These are phyloP conservation scores for Tigriopus japonicus DNA, from an alignment of 1,140 invertebrate genomes.

Conservation along the genomic window DNA sequence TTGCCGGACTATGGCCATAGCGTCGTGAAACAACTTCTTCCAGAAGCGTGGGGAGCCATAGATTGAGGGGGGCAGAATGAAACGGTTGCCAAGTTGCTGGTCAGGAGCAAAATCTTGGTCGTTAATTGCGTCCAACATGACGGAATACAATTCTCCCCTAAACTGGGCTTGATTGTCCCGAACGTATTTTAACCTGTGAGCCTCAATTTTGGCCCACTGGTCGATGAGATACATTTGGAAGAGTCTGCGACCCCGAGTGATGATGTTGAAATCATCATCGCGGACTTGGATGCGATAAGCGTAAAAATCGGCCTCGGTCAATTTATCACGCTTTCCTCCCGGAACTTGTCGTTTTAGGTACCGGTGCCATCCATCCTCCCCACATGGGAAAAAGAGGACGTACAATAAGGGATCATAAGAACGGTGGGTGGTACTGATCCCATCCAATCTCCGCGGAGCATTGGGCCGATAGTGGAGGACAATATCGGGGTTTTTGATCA, in stretches of 20 bases:
- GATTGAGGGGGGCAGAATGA: not conserved
- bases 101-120: not conserved
- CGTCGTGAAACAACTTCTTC: constrained; percentile 14
- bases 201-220: constrained; percentile 13
- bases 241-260: not conserved
- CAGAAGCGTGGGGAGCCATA: not conserved
- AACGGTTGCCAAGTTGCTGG: not conserved
- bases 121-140: not conserved
- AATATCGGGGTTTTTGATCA: not conserved
- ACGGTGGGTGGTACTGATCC: not conserved
- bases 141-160: not conserved
- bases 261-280: not conserved
- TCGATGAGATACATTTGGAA: constrained; percentile 1
- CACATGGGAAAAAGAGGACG: not conserved
- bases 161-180: not conserved
- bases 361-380: not conserved
- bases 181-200: not conserved
- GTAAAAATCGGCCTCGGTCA: not conserved
- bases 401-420: not conserved
- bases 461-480: not conserved
- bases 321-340: not conserved
- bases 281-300: not conserved
- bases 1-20: constrained; percentile 15
- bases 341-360: not conserved
- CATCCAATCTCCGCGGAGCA: not conserved